Evolutionary conservation across 2,113 vertebrate species (phyloP), one percentile per base, ranked within the genome.

Genomic region (Oncorhynchus kisutch): DNA sequence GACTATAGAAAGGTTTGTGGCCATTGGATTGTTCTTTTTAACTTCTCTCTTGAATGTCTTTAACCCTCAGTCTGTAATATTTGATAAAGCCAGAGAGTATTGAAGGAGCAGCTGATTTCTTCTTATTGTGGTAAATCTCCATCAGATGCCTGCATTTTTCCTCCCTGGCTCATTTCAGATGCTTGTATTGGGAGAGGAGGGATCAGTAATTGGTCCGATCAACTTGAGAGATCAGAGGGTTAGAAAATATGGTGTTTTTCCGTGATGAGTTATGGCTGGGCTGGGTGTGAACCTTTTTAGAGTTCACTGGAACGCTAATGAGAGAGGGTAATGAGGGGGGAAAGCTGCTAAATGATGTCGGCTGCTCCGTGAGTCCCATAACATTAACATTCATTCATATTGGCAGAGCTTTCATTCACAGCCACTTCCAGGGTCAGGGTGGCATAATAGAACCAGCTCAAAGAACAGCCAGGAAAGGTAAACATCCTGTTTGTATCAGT

Each of bases 301-400:
- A 82, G 60, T 51, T 51, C 45, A 78, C 79, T 74, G 77, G 76
- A 78, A 87, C 70, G 71, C 67, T 34, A 39, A 82, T 80, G 74
- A 77, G 73, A 75, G n/a, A 4, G 59, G 20, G 5, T 5, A 22
- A 16, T n/a, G 59, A 85, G 83, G 84, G 81, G 70, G 70, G 72
- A 86, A 84, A 84, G 69, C 84, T 75, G 64, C 84, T 81, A 62
- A 85, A 85, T 87, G 73, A 59, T 70, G 84, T 77, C 45, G 68
- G 65, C 84, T 79, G 79, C 81, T 71, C n/a, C 3, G 57, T 39
- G 29, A 78, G 62, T 78, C 71, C 25, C 14, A 29, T 18, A 67
- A 9, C 59, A 62, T 29, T 67, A 62, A 20, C 27, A 16, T 25
- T 67, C 25, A 29, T 54, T 82, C 60, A 51, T 76, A 71, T 84